Evolutionary conservation across 2,113 vertebrate genomes (phyloP), one percentile per base, ranked within the genome.

Genomic region (Tachysurus vachellii): DNA sequence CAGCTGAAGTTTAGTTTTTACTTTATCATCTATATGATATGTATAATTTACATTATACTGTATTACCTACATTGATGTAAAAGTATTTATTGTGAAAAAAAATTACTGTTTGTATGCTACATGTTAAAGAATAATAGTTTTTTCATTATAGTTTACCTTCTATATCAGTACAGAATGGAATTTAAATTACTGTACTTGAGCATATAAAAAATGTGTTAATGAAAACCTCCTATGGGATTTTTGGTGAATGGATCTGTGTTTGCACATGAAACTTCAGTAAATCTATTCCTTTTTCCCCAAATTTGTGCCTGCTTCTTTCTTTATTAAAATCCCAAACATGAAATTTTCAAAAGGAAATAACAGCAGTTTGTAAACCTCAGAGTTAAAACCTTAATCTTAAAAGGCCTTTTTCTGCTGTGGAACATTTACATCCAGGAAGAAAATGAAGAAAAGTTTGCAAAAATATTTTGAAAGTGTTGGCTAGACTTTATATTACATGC

Each of bases 1-100:
- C 84, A 95, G 89, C 90, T 94, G 89, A 95, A 62, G 19, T 61
- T 81, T 57, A 36, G 21, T 42, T 80, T 59, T 59, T 21, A 61
- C 79, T 26, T 44, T 44, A 61, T 61, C 1, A 81, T 26, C 31
- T 80, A 59, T 26, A 23, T 61, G 4, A 9, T 31, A 42, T 44
- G 1, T 61, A 61, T 61, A 0, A 81, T 23, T 26, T 81, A 42
- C 23, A 42, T 44, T 61, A 10, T 81, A 61, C n/a, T 80, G 54
- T 81, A 23, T 19, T 42, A 61, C 54, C 10, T 61, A 81, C 56
- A 61, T 3, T 81, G 4, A 61, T 61, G 19, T 61, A 28, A n/a
- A 31, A 54, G 21, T 3, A 54, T 21, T 28, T 80, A 16, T 44
- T 26, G 19, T 81, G 2, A 42, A 80, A 80, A 44, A 80, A 36